These are phyloP conservation scores for Chloroclystis v-ata DNA, from an alignment of 2,888 invertebrate species.

Conservation along the genomic window DNA sequence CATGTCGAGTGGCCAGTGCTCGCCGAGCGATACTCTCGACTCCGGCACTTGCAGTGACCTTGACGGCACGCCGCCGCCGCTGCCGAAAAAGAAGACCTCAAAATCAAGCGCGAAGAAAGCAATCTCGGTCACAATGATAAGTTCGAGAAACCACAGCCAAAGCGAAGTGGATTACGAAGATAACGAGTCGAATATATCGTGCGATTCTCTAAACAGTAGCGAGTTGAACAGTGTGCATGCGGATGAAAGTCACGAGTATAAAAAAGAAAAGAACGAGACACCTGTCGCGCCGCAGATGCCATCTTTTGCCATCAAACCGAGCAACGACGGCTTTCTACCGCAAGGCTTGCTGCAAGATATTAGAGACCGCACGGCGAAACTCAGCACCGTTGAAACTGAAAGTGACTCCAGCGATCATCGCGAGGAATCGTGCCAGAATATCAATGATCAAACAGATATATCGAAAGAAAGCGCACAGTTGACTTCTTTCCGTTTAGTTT, in stretches of 20 bases:
- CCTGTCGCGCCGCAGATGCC: conserved; percentile 59
- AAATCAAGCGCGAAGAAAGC: conserved; percentile 71
- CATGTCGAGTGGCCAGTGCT: conserved; percentile 89
- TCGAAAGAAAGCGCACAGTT: conserved; percentile 71
- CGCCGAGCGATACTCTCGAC: conserved; percentile 89
- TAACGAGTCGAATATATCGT: conserved; percentile 87
- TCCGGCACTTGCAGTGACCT: conserved; percentile 92
- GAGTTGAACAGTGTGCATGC: conserved; percentile 78
- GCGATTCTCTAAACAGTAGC: conserved; percentile 87
- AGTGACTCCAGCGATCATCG: conserved; percentile 54
- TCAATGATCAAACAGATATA: conserved; percentile 68
- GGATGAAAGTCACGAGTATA: conserved; percentile 71
- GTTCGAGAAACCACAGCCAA: conserved; percentile 76
- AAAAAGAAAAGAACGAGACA: conserved; percentile 62
- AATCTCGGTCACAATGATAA: conserved; percentile 78
- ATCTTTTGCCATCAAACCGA: conserved; percentile 47
- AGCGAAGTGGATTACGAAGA: conserved; percentile 84
- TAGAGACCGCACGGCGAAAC: conserved; percentile 80
- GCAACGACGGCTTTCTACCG: conserved; percentile 78
- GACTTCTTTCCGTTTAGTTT: conserved; percentile 75
- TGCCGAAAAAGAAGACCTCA: conserved; percentile 82
- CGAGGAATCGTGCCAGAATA: conserved; percentile 64
- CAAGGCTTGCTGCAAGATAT: conserved; percentile 83
- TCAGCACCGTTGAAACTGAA: conserved; percentile 67
- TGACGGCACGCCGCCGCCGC: conserved; percentile 84